Conservation (phyloP, 2,113 vertebrate genomes). For the Cebus imitator region DNA sequence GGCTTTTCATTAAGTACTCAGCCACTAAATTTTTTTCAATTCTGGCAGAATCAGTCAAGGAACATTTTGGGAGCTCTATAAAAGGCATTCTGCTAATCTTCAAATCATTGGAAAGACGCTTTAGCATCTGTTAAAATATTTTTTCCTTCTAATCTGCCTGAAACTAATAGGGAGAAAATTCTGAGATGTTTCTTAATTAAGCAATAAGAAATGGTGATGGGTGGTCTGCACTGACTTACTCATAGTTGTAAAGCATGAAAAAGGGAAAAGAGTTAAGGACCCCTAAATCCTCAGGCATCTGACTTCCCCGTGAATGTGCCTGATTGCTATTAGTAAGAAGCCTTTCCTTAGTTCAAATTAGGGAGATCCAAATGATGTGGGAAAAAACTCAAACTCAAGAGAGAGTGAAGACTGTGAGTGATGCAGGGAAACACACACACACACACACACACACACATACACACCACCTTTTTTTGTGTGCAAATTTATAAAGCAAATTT, state of each 20-base stretch:
- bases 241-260: constrained; percentile 51
- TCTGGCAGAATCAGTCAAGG: constrained; percentile 52
- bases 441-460: no score
- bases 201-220: constrained; percentile 55
- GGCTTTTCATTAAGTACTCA: constrained; percentile 72
- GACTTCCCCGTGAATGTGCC: background rate
- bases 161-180: constrained; percentile 69
- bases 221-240: constrained; percentile 34
- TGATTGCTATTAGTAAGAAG: constrained; percentile 12
- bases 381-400: background rate
- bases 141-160: constrained; percentile 58
- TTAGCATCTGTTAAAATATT: constrained; percentile 68
- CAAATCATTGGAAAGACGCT: constrained; percentile 62
- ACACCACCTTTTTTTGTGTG: no score
- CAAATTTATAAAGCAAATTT: background rate
- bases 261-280: constrained; percentile 28
- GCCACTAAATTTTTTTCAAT: constrained; percentile 69
- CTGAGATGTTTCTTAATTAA: constrained; percentile 75
- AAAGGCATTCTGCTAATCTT: constrained; percentile 56
- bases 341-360: constrained; percentile 35
- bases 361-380: background rate
- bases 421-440: background rate
- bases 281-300: background rate
- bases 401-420: background rate
- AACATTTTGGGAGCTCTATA: constrained; percentile 59